Base-by-base conservation (phyloP, 2,113 vertebrate species). In the Anarrhichthys ocellatus region DNA sequence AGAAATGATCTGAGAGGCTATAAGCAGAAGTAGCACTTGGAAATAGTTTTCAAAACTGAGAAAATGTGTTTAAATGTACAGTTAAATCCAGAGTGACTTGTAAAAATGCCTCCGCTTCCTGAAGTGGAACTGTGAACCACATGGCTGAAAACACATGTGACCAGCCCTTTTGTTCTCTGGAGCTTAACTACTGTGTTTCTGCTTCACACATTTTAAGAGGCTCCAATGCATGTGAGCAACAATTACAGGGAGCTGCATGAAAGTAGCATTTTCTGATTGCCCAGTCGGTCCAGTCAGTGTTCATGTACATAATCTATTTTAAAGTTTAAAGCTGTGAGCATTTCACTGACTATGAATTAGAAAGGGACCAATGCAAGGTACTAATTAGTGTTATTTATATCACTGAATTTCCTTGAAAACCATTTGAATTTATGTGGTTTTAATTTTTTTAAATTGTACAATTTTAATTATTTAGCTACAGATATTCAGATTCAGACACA, bases 261-360 rank as follows among this genome's bases (percentile, higher is more conserved):
- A 29, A 27, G 56, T 24, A 58, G 5, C 44, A 8, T 42, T 14
- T 52, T 40, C 0, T 20, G 24, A 22, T 24, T 44, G 9, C 29
- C 15, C 2, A 3, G 18, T 10, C 10, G 0, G 40, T 46, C 24
- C 44, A 75, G 29, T 27, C 7, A 17, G 58, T 64, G 29, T 44
- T 32, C 32, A 22, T 61, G n/a, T 9, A 32, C 56, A 61, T 22
- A 8, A 29, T 4, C 38, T 8, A 18, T 58, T 56, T 40, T 40
- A 58, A 73, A 62, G 61, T 63, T 63, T 38, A 63, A 63, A 46
- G 64, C 54, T 58, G 24, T 27, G 54, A 58, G 22, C 38, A 17
- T 42, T 66, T 66, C 13, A 44, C 20, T 64, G 34, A 64, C 8
- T 9, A 66, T 66, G 6, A 15, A 24, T 15, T 24, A 24, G 11